These are phyloP conservation scores for Gonioctena quinquepunctata DNA, from an alignment of 1,140 invertebrate genomes.

Conservation along the genomic window DNA sequence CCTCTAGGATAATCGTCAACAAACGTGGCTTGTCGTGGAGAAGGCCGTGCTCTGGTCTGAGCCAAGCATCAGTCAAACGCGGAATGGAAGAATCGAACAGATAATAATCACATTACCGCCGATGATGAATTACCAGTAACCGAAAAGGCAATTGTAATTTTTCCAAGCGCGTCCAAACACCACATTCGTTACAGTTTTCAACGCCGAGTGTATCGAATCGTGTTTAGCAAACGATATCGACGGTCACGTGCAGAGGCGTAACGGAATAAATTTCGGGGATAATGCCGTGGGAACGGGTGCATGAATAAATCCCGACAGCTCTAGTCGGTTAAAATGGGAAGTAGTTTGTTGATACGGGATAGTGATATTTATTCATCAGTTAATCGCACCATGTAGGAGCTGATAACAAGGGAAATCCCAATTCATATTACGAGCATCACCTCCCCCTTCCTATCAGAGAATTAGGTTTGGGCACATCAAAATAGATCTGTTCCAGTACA, in stretches of 20 bases:
- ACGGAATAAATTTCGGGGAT: constrained; percentile 13
- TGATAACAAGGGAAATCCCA: too few species aligned
- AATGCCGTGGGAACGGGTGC: neutral
- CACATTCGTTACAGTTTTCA: constrained; percentile 1
- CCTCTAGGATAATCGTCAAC: too few species aligned
- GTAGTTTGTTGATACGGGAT: too few species aligned
- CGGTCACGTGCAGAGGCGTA: constrained; percentile 24
- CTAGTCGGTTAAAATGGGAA: too few species aligned
- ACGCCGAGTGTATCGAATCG: neutral
- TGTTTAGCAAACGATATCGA: constrained; percentile 17
- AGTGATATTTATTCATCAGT: too few species aligned
- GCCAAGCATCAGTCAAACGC: neutral
- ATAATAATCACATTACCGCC: constrained; percentile 5
- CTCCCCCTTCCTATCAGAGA: too few species aligned
- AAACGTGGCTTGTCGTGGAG: too few species aligned
- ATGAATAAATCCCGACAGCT: neutral
- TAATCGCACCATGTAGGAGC: too few species aligned
- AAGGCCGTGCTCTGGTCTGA: too few species aligned
- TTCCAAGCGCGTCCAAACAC: neutral
- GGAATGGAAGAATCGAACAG: neutral
- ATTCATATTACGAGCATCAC: too few species aligned
- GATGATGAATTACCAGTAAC: neutral
- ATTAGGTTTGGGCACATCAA: too few species aligned
- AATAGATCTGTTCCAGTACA: too few species aligned
- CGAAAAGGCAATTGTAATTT: neutral